phyloP scores from a whole-genome alignment of 2,797 vertebrate species.

The Cygnus olor region DNA sequence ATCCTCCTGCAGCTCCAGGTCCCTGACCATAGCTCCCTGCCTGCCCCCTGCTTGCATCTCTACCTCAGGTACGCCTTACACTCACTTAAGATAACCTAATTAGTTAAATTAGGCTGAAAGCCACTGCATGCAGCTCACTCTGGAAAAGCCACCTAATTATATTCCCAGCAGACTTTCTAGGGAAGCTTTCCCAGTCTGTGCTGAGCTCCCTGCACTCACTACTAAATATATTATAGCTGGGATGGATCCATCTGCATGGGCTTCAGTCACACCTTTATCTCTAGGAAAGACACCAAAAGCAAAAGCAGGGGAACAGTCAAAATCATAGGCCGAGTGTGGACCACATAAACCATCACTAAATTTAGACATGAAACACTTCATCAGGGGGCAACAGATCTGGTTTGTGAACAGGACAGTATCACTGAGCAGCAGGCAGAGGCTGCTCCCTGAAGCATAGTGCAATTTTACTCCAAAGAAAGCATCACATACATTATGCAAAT shows the following conservation, averaged over 20 bases:
- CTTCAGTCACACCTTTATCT: neutral
- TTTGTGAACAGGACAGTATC: neutral
- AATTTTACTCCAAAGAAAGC: neutral
- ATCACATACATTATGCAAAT: conserved; percentile 33
- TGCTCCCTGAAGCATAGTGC: neutral
- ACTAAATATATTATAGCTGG: neutral
- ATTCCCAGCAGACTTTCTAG: neutral
- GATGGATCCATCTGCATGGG: neutral
- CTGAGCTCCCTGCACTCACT: neutral
- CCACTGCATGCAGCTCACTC: neutral
- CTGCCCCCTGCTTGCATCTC: neutral
- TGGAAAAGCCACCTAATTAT: neutral
- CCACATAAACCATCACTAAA: neutral
- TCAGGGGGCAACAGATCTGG: neutral
- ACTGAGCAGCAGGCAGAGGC: neutral
- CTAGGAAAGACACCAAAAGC: neutral
- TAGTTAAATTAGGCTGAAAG: neutral
- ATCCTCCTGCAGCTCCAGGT: neutral
- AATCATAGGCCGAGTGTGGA: neutral
- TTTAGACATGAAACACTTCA: neutral
- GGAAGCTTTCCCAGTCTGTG: neutral
- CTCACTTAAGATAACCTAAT: neutral
- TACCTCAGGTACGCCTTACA: neutral
- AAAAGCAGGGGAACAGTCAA: neutral
- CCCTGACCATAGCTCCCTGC: neutral